Base-by-base conservation (phyloP, 2,797 vertebrate genomes). In the Pangasius macronema region DNA sequence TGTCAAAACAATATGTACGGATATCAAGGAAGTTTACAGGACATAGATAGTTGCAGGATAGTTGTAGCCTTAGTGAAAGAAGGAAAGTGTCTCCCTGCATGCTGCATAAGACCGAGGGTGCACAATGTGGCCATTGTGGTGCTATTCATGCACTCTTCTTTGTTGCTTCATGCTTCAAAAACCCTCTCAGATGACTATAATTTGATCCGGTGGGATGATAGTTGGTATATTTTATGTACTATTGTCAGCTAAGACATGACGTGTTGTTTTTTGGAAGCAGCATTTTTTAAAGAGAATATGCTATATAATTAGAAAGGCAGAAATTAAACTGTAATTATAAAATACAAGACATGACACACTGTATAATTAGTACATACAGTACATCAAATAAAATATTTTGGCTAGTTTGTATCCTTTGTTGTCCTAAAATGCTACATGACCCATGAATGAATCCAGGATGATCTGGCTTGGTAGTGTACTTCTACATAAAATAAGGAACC, bases 91-190 rank as follows among this genome's bases (percentile, higher is more conserved):
- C 27, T 89, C 27, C 53, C 59, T 88, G 76, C 72, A 75, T 70
- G 84, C 75, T 76, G 76, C 87, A 57, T 75, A 68, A 72, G 85
- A 65, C 59, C 7, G 10, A 70, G 67, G 18, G 46, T 36, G 49
- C 53, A 91, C 89, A 91, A 90, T 89, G 42, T 39, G 46, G 72
- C 72, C 84, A 82, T 86, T 91, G 87, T 91, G n/a, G 36, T 11
- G 68, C 59, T 59, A 61, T 87, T 89, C 65, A 90, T 68, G 73
- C 65, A 6, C 30, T 73, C 53, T 85, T 90, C 49, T 87, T 87
- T 89, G 87, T 87, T 80, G 61, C 80, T 86, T 20, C 77, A 87
- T 83, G 67, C 72, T 80, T 68, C 24, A 85, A 73, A 83, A 86
- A 51, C 16, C 16, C 55, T 86, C 55, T 85, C 2, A 59, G 42